Conservation (phyloP, 2,888 invertebrate genomes). For the Ormyrus pomaceus region DNA sequence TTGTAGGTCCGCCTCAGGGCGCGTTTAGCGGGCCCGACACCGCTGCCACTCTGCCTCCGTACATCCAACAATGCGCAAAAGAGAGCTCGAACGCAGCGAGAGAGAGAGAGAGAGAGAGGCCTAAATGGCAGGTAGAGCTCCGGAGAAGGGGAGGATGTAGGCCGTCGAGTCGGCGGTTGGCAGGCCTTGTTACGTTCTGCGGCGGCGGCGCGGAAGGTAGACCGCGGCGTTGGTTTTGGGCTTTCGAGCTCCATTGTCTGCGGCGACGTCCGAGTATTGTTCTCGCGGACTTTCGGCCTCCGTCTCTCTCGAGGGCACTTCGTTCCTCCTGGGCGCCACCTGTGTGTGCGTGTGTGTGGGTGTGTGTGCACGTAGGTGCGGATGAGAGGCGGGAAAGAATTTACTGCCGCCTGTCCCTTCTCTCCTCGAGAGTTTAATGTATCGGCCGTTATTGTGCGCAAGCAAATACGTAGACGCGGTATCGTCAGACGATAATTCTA, state of each 20-base stretch:
- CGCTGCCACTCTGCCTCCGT: neutral
- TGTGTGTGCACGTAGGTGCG: neutral
- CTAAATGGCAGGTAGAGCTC: slow-evolving; percentile 28
- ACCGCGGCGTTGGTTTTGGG: slow-evolving; percentile 46
- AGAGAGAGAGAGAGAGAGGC: slow-evolving; percentile 6
- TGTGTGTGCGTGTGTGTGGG: neutral
- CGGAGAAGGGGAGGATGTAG: neutral
- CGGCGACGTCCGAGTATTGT: slow-evolving; percentile 60
- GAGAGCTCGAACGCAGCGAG: neutral
- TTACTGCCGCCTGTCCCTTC: slow-evolving; percentile 46
- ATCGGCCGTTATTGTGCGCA: slow-evolving; percentile 21
- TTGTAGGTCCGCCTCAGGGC: neutral
- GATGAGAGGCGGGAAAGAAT: slow-evolving; percentile 31
- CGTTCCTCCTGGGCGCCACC: slow-evolving; percentile 4
- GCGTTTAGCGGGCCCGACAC: neutral
- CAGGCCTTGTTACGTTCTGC: slow-evolving; percentile 45
- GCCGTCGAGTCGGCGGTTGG: slow-evolving; percentile 14
- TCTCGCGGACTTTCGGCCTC: slow-evolving; percentile 46
- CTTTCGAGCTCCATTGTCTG: slow-evolving; percentile 61
- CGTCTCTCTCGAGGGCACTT: slow-evolving; percentile 34
- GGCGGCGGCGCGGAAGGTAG: slow-evolving; percentile 40
- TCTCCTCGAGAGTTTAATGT: slow-evolving; percentile 37
- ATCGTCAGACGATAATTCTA: slow-evolving; percentile 48
- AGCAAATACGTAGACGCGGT: slow-evolving; percentile 39
- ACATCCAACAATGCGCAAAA: neutral